Evolutionary conservation across 2,797 vertebrate genomes (phyloP).

Genomic region (Gallirallus australis): DNA sequence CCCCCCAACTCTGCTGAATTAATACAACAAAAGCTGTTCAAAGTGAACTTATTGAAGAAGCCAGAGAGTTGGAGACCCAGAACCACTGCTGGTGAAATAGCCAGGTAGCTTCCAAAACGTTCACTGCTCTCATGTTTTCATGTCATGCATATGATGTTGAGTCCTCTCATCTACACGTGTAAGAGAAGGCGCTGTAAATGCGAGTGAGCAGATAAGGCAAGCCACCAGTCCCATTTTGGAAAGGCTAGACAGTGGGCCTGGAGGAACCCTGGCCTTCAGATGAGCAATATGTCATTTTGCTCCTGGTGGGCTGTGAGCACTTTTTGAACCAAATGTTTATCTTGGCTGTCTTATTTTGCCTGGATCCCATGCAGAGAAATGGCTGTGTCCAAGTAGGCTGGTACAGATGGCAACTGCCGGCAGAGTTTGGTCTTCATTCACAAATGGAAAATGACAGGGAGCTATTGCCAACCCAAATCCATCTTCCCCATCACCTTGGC

Average conservation of each 20-base stretch:
- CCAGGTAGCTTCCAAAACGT: not conserved
- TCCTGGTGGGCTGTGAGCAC: not conserved
- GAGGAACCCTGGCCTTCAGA: not conserved
- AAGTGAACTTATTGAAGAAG: not conserved
- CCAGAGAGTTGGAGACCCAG: not conserved
- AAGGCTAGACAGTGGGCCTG: not conserved
- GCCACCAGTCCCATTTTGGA: not conserved
- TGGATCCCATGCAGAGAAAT: not conserved
- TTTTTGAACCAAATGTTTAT: not conserved
- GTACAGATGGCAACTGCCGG: not conserved
- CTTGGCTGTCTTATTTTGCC: not conserved
- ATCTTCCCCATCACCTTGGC: constrained; percentile 17
- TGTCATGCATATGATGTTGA: not conserved
- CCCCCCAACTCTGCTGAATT: not conserved
- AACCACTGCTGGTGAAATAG: not conserved
- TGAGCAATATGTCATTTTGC: not conserved
- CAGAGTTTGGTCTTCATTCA: constrained; percentile 16
- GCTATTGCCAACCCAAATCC: not conserved
- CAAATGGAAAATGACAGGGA: constrained; percentile 20
- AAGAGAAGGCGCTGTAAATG: not conserved
- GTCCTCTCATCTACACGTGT: fast-evolving
- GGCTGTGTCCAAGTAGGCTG: not conserved
- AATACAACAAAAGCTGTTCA: not conserved
- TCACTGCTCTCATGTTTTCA: not conserved
- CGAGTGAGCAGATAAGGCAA: not conserved